phyloP scores from a whole-genome alignment of 2,888 invertebrate genomes.

The Drosophila prostipennis region DNA sequence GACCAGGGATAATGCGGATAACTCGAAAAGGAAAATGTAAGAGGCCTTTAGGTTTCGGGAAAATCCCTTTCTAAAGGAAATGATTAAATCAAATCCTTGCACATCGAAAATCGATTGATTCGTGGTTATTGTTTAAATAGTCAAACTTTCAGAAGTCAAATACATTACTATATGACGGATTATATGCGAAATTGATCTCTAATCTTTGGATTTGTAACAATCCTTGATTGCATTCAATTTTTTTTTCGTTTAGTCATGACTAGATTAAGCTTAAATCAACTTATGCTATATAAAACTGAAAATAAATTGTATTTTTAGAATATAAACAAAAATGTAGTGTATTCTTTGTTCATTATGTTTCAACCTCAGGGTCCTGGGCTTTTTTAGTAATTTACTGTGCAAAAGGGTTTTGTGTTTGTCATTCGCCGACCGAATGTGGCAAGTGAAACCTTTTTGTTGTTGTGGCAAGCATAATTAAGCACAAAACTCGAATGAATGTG shows the following conservation, averaged over 20 bases:
- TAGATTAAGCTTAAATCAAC: too few species aligned
- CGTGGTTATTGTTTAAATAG: too few species aligned
- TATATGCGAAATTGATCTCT: too few species aligned
- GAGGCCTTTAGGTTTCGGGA: conserved; percentile 1
- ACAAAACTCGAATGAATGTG: conserved; percentile 31
- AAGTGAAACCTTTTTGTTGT: conserved; percentile 53
- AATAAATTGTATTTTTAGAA: too few species aligned
- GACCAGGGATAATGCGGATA: conserved; percentile 27
- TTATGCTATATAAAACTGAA: too few species aligned
- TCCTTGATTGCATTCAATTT: too few species aligned
- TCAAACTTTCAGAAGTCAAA: too few species aligned
- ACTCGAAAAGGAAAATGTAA: conserved; percentile 11
- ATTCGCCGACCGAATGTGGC: conserved; percentile 50
- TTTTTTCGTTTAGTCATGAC: too few species aligned
- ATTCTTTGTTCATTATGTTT: conserved; percentile 5
- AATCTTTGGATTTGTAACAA: too few species aligned
- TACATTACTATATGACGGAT: too few species aligned
- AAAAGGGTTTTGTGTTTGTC: conserved; percentile 56
- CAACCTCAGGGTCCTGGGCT: neutral
- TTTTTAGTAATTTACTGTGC: conserved; percentile 56
- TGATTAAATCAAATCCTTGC: too few species aligned
- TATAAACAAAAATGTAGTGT: neutral
- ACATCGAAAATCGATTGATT: too few species aligned
- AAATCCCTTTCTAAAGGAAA: neutral
- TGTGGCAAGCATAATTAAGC: conserved; percentile 69